phyloP scores from a whole-genome alignment of 2,888 invertebrate genomes.

The Cryptophagus acutangulus region DNA sequence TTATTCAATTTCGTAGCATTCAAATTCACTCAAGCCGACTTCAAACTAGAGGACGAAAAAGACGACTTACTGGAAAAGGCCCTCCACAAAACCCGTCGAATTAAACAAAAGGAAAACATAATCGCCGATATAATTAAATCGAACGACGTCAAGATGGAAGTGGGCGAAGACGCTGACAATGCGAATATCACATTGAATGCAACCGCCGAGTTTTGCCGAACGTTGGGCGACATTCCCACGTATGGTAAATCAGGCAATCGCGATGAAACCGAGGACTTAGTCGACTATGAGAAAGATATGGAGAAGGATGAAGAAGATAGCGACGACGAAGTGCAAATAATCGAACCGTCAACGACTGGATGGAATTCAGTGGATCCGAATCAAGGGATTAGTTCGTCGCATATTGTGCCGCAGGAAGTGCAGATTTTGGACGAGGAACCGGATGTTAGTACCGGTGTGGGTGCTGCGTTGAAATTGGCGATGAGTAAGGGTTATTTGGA shows the following conservation, averaged over 20 bases:
- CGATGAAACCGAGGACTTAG: conserved; percentile 63
- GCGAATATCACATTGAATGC: conserved; percentile 79
- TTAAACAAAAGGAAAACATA: conserved; percentile 52
- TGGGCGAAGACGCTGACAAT: conserved; percentile 36
- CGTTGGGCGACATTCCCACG: conserved; percentile 88
- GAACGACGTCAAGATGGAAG: conserved; percentile 42
- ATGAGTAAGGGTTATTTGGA: conserved; percentile 92
- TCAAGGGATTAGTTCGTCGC: conserved; percentile 42
- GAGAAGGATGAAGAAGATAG: conserved; percentile 28
- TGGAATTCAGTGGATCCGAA: conserved; percentile 53
- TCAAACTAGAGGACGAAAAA: conserved; percentile 56
- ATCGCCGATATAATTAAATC: conserved; percentile 38
- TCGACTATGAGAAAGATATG: conserved; percentile 35
- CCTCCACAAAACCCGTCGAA: conserved; percentile 54
- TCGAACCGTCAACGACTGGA: conserved; percentile 46
- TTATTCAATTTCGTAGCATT: conserved; percentile 43
- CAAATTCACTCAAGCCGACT: conserved; percentile 39
- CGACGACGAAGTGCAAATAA: conserved; percentile 40
- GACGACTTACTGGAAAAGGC: conserved; percentile 53
- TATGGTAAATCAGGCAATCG: conserved; percentile 88
- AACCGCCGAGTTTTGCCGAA: conserved; percentile 95
- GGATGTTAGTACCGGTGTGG: conserved; percentile 83
- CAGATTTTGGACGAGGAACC: conserved; percentile 89
- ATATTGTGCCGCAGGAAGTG: conserved; percentile 52
- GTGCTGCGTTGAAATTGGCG: conserved; percentile 84